Evolutionary conservation across 2,113 vertebrate species (phyloP).

Genomic region (Cettia cetti): DNA sequence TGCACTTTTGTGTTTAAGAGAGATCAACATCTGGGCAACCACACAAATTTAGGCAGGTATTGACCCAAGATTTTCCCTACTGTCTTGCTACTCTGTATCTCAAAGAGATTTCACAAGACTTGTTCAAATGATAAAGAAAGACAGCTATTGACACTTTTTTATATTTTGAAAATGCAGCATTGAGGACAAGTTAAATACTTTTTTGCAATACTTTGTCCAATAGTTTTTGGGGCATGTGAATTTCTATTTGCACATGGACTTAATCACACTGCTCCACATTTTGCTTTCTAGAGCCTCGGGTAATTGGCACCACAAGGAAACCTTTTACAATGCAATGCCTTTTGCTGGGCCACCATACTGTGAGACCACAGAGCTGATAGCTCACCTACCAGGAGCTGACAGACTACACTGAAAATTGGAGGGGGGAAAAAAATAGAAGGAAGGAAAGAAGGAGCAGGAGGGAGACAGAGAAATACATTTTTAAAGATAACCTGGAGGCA

Average conservation of each 20-base stretch:
- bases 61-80: not conserved
- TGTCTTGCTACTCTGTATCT: not conserved
- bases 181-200: not conserved
- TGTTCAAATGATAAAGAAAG: not conserved
- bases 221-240: not conserved
- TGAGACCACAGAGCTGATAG: not conserved
- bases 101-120: not conserved
- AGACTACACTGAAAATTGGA: constrained; percentile 61
- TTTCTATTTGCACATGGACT: not conserved
- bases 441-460: not conserved
- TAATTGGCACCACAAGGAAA: constrained; percentile 51
- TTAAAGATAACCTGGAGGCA: constrained; percentile 86
- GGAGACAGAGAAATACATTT: constrained; percentile 79
- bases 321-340: not conserved
- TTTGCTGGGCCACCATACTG: constrained; percentile 19
- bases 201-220: not conserved
- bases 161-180: not conserved
- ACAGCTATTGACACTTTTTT: not conserved
- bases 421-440: not conserved
- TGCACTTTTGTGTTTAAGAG: not conserved
- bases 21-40: not conserved
- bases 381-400: constrained; percentile 53
- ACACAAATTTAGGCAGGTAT: not conserved
- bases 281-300: not conserved
- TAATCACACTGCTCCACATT: not conserved